These are phyloP conservation scores for Barnardius zonarius DNA, from an alignment of 2,113 vertebrate species.

Conservation along the genomic window DNA sequence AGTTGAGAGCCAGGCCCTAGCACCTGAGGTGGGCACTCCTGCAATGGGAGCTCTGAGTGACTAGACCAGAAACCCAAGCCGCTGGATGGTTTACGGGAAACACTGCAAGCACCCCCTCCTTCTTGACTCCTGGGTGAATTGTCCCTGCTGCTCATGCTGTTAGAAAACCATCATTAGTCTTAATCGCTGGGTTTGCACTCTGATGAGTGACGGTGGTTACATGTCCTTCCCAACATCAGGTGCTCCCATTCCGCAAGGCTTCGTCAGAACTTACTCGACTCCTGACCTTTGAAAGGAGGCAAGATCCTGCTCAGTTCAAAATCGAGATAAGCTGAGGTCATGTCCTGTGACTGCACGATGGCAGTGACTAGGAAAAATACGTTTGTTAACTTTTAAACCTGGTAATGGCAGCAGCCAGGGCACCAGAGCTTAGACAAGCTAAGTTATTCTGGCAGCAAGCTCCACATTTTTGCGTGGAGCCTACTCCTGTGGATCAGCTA, in stretches of 20 bases:
- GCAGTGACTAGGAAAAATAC: neutral
- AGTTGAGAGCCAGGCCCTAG: neutral
- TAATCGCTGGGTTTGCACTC: neutral
- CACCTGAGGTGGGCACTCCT: neutral
- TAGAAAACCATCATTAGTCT: neutral
- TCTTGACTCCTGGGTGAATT: neutral
- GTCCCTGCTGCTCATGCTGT: neutral
- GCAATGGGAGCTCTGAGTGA: neutral
- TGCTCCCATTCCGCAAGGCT: neutral
- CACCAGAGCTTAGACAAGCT: neutral
- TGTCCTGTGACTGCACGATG: neutral
- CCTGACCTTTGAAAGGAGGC: neutral
- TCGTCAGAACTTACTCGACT: neutral
- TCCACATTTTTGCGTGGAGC: neutral
- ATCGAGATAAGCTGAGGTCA: neutral
- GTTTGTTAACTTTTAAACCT: neutral
- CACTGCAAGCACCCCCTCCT: neutral
- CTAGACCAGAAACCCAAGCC: neutral
- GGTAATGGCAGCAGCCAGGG: neutral
- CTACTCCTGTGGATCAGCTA: neutral
- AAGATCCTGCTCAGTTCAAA: neutral
- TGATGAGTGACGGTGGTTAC: neutral
- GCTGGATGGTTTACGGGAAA: neutral
- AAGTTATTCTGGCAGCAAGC: rapidly evolving
- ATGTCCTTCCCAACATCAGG: neutral